A percentile compares a stretch with the other conserved stretches of the same genome.
These are phyloP conservation scores for Villa cingulata DNA, from an alignment of 2,888 invertebrate genomes.

Conservation along the genomic window DNA sequence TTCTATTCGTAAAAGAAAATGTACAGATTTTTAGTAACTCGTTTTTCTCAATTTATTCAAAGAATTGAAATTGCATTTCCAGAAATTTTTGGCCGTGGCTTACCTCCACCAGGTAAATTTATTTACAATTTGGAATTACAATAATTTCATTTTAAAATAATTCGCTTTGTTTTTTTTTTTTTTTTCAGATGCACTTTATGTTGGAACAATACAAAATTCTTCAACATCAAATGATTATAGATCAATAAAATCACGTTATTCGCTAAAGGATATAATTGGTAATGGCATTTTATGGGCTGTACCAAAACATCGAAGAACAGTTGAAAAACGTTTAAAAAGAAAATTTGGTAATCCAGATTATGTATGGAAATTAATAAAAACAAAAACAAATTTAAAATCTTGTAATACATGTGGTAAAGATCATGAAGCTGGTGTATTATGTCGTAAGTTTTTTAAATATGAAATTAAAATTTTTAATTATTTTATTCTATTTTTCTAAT, in stretches of 20 bases:
- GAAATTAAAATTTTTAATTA: neutral
- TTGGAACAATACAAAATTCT: constrained; percentile 15
- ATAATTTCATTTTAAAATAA: neutral
- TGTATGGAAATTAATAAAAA: constrained; percentile 52
- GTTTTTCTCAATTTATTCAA: constrained; percentile 32
- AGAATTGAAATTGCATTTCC: constrained; percentile 32
- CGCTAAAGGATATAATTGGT: constrained; percentile 50
- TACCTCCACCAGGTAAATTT: constrained; percentile 38
- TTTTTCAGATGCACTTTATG: constrained; percentile 15
- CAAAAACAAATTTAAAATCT: constrained; percentile 58
- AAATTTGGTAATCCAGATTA: constrained; percentile 57
- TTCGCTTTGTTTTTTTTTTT: too few relatives aligned
- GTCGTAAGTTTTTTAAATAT: constrained; percentile 45
- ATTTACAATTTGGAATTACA: neutral
- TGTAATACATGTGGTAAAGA: constrained; percentile 77
- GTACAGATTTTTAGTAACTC: constrained; percentile 19
- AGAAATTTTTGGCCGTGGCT: constrained; percentile 29
- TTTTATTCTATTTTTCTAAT: neutral
- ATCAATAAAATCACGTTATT: constrained; percentile 29
- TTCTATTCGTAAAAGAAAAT: constrained; percentile 6
- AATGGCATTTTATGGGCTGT: constrained; percentile 71
- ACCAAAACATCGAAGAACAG: constrained; percentile 60
- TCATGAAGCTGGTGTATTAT: constrained; percentile 63
- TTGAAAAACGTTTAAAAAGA: constrained; percentile 59
- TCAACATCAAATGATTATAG: neutral